Evolutionary conservation across 2,888 invertebrate genomes (phyloP).

Genomic region (Plagiodera versicolora): DNA sequence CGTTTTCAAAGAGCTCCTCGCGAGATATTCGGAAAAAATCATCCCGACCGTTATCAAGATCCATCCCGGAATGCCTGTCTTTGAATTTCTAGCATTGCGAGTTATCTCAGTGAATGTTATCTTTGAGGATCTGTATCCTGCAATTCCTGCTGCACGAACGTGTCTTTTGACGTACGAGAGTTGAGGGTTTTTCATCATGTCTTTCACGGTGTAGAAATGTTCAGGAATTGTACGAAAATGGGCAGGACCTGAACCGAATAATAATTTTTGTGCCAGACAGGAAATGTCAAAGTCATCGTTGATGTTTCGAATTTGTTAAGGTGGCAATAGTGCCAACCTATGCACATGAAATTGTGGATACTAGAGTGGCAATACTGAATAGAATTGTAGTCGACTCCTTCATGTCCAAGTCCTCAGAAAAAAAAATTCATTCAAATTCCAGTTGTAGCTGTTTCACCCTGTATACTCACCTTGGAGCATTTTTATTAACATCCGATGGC

Average conservation of each 20-base stretch:
- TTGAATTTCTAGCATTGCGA: not conserved
- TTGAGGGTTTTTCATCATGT: not conserved
- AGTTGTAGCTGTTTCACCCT: no score
- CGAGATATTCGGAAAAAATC: not conserved
- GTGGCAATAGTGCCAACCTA: no score
- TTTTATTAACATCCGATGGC: conserved; percentile 57
- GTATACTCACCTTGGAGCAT: conserved; percentile 57
- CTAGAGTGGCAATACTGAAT: no score
- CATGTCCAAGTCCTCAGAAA: no score
- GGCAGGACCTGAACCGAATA: no score
- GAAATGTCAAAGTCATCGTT: no score
- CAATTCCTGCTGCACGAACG: not conserved
- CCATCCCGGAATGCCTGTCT: not conserved
- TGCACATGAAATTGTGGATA: no score
- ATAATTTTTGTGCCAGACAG: no score
- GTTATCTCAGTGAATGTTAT: conserved; percentile 1
- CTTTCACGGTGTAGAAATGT: not conserved
- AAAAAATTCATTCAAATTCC: no score
- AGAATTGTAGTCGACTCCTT: no score
- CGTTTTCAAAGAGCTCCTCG: not conserved
- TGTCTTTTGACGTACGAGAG: not conserved
- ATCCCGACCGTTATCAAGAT: not conserved
- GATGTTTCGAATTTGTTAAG: no score
- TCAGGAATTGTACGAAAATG: not conserved
- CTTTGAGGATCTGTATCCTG: not conserved